Evolutionary conservation across 2,888 invertebrate species (phyloP), one percentile per base, ranked within the genome.

Genomic region (Formica aserva): DNA sequence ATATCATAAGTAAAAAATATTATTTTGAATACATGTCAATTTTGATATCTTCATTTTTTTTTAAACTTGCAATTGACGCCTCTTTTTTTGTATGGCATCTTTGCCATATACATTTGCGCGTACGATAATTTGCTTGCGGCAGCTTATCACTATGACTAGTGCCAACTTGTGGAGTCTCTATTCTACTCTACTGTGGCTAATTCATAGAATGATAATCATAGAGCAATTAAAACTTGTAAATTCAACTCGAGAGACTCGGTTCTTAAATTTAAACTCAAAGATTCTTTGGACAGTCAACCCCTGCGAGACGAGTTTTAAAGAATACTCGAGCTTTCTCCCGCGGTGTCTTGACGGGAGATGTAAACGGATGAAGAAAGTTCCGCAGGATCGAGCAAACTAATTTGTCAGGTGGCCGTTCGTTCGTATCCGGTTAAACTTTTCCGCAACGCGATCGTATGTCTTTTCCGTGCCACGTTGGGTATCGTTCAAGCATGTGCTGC

Each of bases 281-380:
- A 38, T 60, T 41, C 29, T 38, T 18, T 26, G 18, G 6, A 29
- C n/a, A 38, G 41, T 60, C n/a, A 13, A 74, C 41, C 60, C 41
- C 60, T 62, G 62, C 35, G 60, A 32, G 41, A 29, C 26, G 60
- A 75, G 74, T 62, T 74, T 74, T 41, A 41, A 41, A 60, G 15
- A 13, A 41, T n/a, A 29, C 41, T 38, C 38, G 29, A 3, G 38
- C 11, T 74, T 60, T 60, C 22, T 41, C 41, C 18, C 48, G 35
- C 35, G 26, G n/a, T 65, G 65, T 52, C 65, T 38, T 52, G 65
- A 76, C 35, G 52, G 55, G 41, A 67, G 41, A 78, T 69, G 57
- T 78, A 78, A 78, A 78, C 78, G 78, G 78, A 78, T 78, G 69
- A 78, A 69, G 78, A 69, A 78, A 78, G 78, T 78, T 78, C 57